These are phyloP conservation scores for Mallateleia sp. DNA, from an alignment of 2,888 invertebrate species.

Conservation along the genomic window DNA sequence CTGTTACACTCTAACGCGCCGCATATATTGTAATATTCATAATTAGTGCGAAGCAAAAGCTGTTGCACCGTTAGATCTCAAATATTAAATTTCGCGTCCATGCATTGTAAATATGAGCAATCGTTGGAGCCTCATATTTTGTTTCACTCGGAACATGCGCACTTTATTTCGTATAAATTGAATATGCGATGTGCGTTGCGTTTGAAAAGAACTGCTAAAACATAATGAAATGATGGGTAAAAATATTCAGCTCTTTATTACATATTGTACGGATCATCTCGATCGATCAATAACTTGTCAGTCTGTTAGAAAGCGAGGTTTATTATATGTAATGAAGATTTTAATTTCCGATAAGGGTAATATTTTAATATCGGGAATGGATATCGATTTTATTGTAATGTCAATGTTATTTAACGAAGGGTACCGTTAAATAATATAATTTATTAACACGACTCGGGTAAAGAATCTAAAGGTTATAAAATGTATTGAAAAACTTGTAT, in stretches of 20 bases:
- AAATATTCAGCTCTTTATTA: conserved; percentile 14
- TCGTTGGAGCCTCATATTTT: conserved; percentile 21
- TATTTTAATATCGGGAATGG: conserved; percentile 1
- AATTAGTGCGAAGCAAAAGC: conserved; percentile 41
- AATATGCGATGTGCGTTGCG: conserved; percentile 2
- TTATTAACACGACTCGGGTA: no score
- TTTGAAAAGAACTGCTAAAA: background rate
- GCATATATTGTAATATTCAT: conserved; percentile 41
- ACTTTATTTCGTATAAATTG: conserved; percentile 1
- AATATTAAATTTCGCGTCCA: conserved; percentile 29
- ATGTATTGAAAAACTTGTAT: no score
- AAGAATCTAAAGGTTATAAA: no score
- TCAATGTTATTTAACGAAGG: conserved; percentile 7
- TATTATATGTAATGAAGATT: background rate
- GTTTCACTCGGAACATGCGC: conserved; percentile 12
- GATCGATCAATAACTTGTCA: conserved; percentile 13
- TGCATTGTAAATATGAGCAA: conserved; percentile 39
- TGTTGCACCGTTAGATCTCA: conserved; percentile 32
- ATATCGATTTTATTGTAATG: background rate
- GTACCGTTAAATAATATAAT: background rate
- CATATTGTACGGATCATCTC: background rate
- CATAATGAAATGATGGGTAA: background rate
- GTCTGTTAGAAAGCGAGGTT: background rate
- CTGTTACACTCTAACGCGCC: conserved; percentile 13
- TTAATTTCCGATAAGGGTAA: conserved; percentile 2